Evolutionary conservation across 2,888 invertebrate species (phyloP), one percentile per base, ranked within the genome.

Genomic region (Cheilosia scutellata): DNA sequence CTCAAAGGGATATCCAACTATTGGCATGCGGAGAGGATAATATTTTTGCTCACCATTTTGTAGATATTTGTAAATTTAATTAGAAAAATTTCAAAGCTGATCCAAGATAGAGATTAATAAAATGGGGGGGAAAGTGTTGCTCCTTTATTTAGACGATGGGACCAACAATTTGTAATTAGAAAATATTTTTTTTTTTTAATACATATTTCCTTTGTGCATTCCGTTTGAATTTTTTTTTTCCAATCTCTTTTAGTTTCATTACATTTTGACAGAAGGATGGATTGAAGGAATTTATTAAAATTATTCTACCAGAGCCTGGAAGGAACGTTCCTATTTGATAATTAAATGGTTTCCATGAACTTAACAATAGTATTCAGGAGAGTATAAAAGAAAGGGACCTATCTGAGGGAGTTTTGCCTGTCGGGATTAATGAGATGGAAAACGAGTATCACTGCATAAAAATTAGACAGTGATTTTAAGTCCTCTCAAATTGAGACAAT

Each of bases 41-140:
- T 37, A 55, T n/a, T 44, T 51, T 42, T 33, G 11, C 62, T 37
- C 37, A 37, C 37, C 11, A 37, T 37, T 25, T 20, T 13, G 37
- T 72, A n/a, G n/a, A n/a, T n/a, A 63, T 62, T 68, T 62, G 2
- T 55, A 40, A 83, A 84, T 84, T 84, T 70, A 79, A 84, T 84
- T 75, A 84, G 51, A 70, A 75, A 79, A 75, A 79, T 57, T 79
- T 84, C 65, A 70, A 66, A 75, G 70, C 78, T 75, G 70, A 75
- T 70, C 68, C 75, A 20, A 47, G 70, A 53, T 65, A 47, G 65
- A 58, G 57, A 65, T 31, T 31, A 25, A 44, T 9, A 16, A 25
- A 31, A 40, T 0, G 53, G 25, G 11, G 9, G 13, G 27, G 37
- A 5, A 7, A 6, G 2, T 9, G 49, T 5, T 42, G 2, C 2